phyloP scores from a whole-genome alignment of 2,888 invertebrate genomes.

The Tipula unca region DNA sequence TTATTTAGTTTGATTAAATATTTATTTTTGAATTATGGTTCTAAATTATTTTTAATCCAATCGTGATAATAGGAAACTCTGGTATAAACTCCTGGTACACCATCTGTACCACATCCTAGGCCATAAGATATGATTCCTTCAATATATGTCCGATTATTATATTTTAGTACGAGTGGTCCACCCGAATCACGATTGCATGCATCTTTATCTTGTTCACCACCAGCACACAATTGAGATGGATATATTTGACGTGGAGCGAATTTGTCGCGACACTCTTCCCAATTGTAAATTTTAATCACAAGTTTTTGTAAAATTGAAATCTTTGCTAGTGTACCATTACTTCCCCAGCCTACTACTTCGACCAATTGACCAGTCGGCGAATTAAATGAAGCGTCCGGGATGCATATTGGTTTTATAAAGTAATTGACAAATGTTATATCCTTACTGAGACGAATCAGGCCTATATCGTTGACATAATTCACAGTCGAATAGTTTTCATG shows the following conservation, averaged over 20 bases:
- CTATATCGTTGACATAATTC: constrained; percentile 52
- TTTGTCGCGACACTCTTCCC: background rate
- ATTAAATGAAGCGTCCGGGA: background rate
- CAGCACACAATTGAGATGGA: background rate
- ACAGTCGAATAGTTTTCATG: background rate
- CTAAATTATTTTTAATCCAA: background rate
- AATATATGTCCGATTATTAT: background rate
- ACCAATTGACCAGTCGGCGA: background rate
- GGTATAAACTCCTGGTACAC: background rate
- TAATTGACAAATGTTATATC: constrained; percentile 49
- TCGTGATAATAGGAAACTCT: background rate
- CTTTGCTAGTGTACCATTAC: background rate
- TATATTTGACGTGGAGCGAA: background rate
- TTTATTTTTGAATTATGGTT: background rate
- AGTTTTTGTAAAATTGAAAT: background rate
- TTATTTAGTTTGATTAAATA: background rate
- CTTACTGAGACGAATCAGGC: constrained; percentile 52
- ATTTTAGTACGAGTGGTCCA: background rate
- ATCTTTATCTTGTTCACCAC: background rate
- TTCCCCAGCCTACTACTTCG: background rate
- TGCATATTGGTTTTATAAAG: constrained; percentile 49
- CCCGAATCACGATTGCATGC: background rate
- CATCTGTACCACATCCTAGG: background rate
- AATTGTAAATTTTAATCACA: background rate
- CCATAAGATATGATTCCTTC: background rate